Conservation (phyloP, 2,797 vertebrate genomes). For the Pseudotriccus pelzelni region DNA sequence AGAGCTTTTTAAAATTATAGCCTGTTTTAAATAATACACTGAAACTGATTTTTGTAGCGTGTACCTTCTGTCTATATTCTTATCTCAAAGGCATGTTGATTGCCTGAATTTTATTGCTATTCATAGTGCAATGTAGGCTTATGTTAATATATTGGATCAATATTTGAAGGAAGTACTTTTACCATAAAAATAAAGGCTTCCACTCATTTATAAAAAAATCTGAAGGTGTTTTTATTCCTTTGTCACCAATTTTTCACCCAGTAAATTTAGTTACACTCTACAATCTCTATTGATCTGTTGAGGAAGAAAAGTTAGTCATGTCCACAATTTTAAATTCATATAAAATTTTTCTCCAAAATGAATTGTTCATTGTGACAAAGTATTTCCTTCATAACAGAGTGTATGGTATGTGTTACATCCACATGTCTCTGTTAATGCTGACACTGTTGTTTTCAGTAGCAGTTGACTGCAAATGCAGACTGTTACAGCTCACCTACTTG, state of each 20-base stretch:
- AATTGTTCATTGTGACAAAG: neutral
- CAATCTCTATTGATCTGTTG: neutral
- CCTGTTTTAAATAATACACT: neutral
- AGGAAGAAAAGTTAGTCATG: neutral
- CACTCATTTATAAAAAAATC: neutral
- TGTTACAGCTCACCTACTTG: neutral
- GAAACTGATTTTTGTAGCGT: neutral
- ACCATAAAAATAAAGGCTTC: neutral
- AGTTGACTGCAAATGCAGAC: neutral
- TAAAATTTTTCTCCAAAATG: neutral
- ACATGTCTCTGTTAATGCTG: neutral
- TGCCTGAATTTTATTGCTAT: neutral
- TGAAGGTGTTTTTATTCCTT: neutral
- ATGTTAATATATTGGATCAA: neutral
- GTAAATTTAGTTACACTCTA: neutral
- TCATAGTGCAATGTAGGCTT: neutral
- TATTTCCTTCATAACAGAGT: neutral
- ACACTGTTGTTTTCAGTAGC: neutral
- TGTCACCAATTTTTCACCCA: neutral
- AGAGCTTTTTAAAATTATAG: neutral
- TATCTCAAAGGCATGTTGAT: neutral
- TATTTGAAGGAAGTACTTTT: neutral
- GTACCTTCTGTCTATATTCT: neutral
- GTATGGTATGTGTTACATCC: too few species aligned
- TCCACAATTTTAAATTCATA: neutral